phyloP scores from a whole-genome alignment of 2,797 vertebrate genomes.

The Acridotheres tristis region DNA sequence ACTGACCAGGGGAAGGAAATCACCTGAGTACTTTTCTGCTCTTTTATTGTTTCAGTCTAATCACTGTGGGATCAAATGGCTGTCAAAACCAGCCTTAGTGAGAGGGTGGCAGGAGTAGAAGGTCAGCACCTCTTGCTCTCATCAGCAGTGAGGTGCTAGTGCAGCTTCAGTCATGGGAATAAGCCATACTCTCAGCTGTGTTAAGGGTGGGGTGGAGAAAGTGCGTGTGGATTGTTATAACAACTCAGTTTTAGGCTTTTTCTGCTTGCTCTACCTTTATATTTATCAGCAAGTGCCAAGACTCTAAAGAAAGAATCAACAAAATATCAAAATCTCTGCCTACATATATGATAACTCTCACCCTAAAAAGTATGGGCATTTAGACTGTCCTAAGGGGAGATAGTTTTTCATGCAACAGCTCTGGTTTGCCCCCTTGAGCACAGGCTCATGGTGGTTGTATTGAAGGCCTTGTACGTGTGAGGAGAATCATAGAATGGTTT shows the following conservation, averaged over 20 bases:
- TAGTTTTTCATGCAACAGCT: no score
- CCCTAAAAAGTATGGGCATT: background rate
- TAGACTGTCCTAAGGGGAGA: background rate
- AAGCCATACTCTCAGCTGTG: rapidly evolving
- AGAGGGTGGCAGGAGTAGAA: background rate
- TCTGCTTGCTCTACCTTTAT: background rate
- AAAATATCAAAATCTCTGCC: background rate
- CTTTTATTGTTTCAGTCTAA: background rate
- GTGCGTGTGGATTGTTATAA: background rate
- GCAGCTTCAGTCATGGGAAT: background rate
- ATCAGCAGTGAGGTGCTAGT: background rate
- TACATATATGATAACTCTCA: background rate
- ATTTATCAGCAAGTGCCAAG: background rate
- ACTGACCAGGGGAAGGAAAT: rapidly evolving
- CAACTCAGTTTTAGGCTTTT: background rate
- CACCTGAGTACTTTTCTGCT: background rate
- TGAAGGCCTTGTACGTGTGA: background rate
- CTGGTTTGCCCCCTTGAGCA: background rate
- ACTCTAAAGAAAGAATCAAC: background rate
- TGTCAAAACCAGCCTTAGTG: background rate
- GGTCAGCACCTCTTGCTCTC: background rate
- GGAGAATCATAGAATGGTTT: background rate
- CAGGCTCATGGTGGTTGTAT: background rate
- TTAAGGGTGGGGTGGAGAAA: background rate
- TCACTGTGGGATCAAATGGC: rapidly evolving